Base-by-base conservation (phyloP, 1,140 invertebrate genomes). In the Phocides pigmalion region DNA sequence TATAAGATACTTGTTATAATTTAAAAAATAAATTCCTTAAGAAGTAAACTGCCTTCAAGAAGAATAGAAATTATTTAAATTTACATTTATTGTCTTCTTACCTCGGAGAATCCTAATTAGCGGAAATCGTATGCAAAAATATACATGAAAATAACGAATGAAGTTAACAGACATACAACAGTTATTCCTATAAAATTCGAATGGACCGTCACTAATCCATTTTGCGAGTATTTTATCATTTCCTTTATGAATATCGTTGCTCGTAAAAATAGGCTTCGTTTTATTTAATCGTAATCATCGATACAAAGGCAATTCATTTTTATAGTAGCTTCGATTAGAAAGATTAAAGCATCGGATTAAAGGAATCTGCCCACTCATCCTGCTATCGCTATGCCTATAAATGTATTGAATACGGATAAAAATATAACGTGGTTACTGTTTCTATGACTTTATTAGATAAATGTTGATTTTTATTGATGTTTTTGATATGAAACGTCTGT, bases 301-400 rank as follows among this genome's bases (percentile, higher is more conserved):
- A 64, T 16, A 49, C 41, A 28, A 67, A 64, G 56, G 64, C 64
- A 71, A 71, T 71, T 67, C 67, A 64, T 58, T 46, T 59, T 54
- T 54, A 54, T 54, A 3, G 41, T 17, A 32, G n/a, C 32, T 25
- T 54, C 32, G 22, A 53, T 20, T 39, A 54, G 37, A 39, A 62
- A 59, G 46, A 64, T 46, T 59, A 50, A 71, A 61, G 56, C 61
- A 50, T 5, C 17, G 42, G 62, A 56, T 54, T 64, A 61, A 32
- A 61, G 56, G 14, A 14, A 19, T 19, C 15, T 25, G 15, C 56
- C 20, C 41, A 42, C 19, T 42, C 17, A 28, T 28, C 20, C 12
- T 4, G 14, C 20, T 5, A 28, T 15, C 17, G 46, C 20, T 49
- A 28, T 49, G 19, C n/a, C 12, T 4, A 16, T 28, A 28, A 49